phyloP scores from a whole-genome alignment of 2,888 invertebrate genomes.

The Molorchus minor region DNA sequence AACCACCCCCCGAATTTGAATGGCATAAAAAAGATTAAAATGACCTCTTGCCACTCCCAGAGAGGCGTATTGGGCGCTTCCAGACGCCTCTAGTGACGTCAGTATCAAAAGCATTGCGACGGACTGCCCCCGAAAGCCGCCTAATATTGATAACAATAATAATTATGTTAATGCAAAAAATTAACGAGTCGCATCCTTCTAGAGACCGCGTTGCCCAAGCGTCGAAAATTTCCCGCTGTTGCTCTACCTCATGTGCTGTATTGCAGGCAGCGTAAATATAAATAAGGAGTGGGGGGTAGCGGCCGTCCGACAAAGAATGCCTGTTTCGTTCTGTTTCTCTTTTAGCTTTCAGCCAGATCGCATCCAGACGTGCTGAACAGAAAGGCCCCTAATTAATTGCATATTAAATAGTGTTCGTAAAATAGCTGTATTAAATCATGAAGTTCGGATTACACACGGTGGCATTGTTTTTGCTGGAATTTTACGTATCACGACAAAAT shows the following conservation, averaged over 20 bases:
- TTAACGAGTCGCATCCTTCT: slow-evolving; percentile 17
- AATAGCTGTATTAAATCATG: slow-evolving; percentile 24
- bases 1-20: slow-evolving; percentile 63
- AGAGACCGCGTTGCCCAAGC: slow-evolving; percentile 39
- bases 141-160: slow-evolving; percentile 42
- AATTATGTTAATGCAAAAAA: slow-evolving; percentile 28
- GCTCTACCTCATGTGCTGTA: slow-evolving; percentile 50
- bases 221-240: slow-evolving; percentile 42
- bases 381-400: slow-evolving; percentile 34
- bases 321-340: slow-evolving; percentile 32
- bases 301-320: slow-evolving; percentile 24
- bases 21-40: slow-evolving; percentile 64
- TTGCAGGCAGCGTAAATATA: slow-evolving; percentile 60
- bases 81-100: slow-evolving; percentile 63
- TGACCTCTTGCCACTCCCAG: slow-evolving; percentile 64
- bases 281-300: slow-evolving; percentile 59
- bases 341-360: slow-evolving; percentile 29
- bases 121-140: slow-evolving; percentile 58
- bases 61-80: slow-evolving; percentile 60
- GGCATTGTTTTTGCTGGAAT: no score
- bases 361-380: slow-evolving; percentile 21
- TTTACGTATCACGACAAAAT: background rate
- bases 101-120: slow-evolving; percentile 58
- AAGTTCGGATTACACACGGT: no score
- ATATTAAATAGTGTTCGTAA: slow-evolving; percentile 27